Base-by-base conservation (phyloP, 2,797 vertebrate genomes). In the Acanthurus lineatus region DNA sequence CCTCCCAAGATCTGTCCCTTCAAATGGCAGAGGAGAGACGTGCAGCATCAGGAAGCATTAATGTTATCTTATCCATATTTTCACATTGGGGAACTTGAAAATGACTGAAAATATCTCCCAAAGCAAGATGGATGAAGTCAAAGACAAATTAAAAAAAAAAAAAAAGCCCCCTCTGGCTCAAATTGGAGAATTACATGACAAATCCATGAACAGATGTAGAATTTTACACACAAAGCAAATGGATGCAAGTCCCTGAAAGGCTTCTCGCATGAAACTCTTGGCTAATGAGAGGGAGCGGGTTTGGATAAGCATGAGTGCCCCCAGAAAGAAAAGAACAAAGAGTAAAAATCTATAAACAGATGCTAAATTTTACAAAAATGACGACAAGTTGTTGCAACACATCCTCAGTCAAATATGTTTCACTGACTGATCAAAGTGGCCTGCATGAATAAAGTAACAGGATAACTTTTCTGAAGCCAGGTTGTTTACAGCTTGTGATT, bases 311-410 rank as follows among this genome's bases (percentile, higher is more conserved):
- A 81, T 80, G 77, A 81, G 49, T 61, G 75, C 72, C 45, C 35
- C 66, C 59, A 66, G 78, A 74, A 80, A 83, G 69, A 79, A 73
- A 66, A 78, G 51, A 76, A 77, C 22, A 86, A 75, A 82, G 64
- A 69, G 35, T 40, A 65, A 52, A 78, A 77, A 83, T 86, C 69
- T 73, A 79, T 85, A 88, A 93, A 91, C 89, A 91, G 89, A 93
- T 92, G 89, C 82, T 81, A 69, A 72, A 84, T 91, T 88, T 87
- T 88, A 63, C 47, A 86, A 84, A 93, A 90, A 86, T 74, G 63
- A 89, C 79, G 85, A 79, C 73, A 86, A 81, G 68, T 84, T 81
- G 63, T 59, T 69, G 67, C 59, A 70, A 86, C 90, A 81, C 80
- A 82, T 66, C 11, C 57, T 67, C 58, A 76, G 84, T 81, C 64